Evolutionary conservation across 2,113 vertebrate species (phyloP), one percentile per base, ranked within the genome.

Genomic region (Petrocephalus zakoni): DNA sequence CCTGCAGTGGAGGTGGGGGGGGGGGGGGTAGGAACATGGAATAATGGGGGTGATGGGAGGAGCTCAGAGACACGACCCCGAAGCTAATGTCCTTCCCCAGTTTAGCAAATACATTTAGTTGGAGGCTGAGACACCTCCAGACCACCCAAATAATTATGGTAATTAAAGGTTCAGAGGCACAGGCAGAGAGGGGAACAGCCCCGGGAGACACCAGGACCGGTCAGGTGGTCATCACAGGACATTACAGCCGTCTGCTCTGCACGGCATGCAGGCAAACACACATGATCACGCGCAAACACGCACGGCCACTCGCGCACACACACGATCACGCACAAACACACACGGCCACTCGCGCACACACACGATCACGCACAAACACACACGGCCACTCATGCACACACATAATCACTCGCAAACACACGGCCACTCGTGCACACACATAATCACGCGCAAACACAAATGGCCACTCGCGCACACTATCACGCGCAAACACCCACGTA

Each of bases 1-100:
- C 97, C 97, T 97, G 13, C 2, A 55, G 52, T 4, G 5, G n/a
- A n/a, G n/a, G 52, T 34, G 13, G 29, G 29, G 49, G 1, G 29
- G 87, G 29, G 49, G 61, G 47, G 82, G 34, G 22, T n/a, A 5
- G 64, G 21, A 21, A 42, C 21, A 1, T 47, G 81, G 5, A 72
- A 6, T 34, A n/a, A 75, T 2, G 2, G 22, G 6, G 68, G 1
- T 1, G 68, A 2, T 1, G 2, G 1, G 58, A 22, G 58, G 22
- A 2, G 58, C 22, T n/a, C 0, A 61, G 22, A 9, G 2, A 25
- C 22, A 25, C 10, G 22, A 22, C 56, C 56, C n/a, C 21, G 56
- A 61, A 61, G 7, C 56, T 9, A 21, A 61, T 61, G 56, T n/a
- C 21, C 21, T 46, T 21, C 75, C 0, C 37, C 13, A n/a, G 2